Evolutionary conservation across 1,140 invertebrate genomes (phyloP).

Genomic region (Hesperophylax magnus): DNA sequence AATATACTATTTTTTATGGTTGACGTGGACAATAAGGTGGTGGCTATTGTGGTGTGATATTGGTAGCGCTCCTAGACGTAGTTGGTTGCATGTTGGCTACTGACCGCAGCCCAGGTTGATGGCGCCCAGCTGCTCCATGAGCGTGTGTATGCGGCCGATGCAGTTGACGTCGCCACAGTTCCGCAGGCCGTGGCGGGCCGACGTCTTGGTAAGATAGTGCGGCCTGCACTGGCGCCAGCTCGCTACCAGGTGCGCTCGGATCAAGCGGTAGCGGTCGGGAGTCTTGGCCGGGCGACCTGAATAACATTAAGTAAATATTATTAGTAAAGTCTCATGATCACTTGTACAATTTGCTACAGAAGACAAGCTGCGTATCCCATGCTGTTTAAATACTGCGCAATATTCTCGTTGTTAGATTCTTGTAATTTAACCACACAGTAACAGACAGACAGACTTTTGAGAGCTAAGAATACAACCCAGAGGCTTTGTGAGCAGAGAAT

Average conservation of each 20-base stretch:
- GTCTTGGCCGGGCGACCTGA: slow-evolving; percentile 69
- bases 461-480: too few species aligned
- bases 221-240: slow-evolving; percentile 72
- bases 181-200: slow-evolving; percentile 72
- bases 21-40: too few species aligned
- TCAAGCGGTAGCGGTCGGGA: slow-evolving; percentile 74
- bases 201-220: slow-evolving; percentile 75
- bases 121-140: slow-evolving; percentile 76
- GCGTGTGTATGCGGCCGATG: slow-evolving; percentile 75
- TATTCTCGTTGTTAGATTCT: too few species aligned
- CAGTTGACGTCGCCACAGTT: slow-evolving; percentile 78
- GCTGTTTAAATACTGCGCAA: too few species aligned
- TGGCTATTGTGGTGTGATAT: too few species aligned
- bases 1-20: too few species aligned
- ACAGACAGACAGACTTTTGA: too few species aligned
- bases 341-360: too few species aligned
- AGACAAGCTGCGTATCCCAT: too few species aligned
- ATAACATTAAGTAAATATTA: background rate
- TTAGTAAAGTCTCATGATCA: too few species aligned
- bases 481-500: too few species aligned
- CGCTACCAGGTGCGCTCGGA: slow-evolving; percentile 75
- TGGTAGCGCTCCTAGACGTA: background rate
- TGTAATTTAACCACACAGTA: too few species aligned
- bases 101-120: slow-evolving; percentile 78
- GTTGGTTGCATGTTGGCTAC: background rate